Base-by-base conservation (phyloP, 2,888 invertebrate species). In the Acanthosepion lycidas region DNA sequence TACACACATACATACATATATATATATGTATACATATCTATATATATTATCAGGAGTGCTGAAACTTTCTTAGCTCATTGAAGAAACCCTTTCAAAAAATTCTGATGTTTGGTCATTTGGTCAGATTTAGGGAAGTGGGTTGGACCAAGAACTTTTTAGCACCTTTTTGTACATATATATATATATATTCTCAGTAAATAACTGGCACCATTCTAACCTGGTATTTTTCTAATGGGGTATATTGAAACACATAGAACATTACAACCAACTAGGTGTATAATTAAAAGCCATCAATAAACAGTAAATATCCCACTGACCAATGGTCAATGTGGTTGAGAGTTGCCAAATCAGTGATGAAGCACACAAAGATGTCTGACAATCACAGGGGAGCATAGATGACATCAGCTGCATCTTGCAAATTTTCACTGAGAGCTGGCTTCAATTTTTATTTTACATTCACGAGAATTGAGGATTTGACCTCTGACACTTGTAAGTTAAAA, bases 171-270 rank as follows among this genome's bases (percentile, higher is more conserved):
- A 42, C 42, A 42, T 42, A 42, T 92, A 92, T 28, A 78, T 78
- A 78, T 92, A n/a, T 48, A 92, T 49, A 92, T 42, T 28, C 6
- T 5, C 18, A n/a, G n/a, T 78, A 78, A 78, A 33, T 78, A 33
- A 78, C 78, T 78, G 78, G 78, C 15, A 78, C 78, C 78, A 78
- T 78, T 78, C 78, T 78, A 78, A 78, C 9, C 33, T 78, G 33
- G 78, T 78, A 78, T 78, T 78, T 78, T 78, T 78, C 78, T 78
- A 78, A 78, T 78, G 78, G 78, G 33, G 33, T 78, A 78, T 78
- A 78, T 78, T 78, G 78, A 78, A 78, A 78, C n/a, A 78, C 78
- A 78, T 78, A 78, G 33, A 78, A 78, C 78, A 78, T 78, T 78
- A 78, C 78, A 33, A 78, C 78, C 78, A 78, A 78, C 78, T 78